phyloP scores from a whole-genome alignment of 1,140 invertebrate genomes.

The Mactra quadrangularis region DNA sequence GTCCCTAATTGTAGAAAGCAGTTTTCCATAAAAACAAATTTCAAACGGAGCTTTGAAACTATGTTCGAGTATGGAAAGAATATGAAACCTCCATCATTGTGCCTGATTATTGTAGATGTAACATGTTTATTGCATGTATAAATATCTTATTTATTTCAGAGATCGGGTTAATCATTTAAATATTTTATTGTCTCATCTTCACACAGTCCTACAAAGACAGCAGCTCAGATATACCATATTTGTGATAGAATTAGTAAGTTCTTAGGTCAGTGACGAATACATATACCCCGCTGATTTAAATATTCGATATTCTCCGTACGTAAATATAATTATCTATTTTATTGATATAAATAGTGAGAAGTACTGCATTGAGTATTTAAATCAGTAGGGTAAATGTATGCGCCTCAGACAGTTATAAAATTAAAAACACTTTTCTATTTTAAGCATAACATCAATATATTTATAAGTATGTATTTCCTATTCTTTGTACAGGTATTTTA shows the following conservation, averaged over 20 bases:
- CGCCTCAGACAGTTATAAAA: too few relatives aligned
- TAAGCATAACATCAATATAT: too few relatives aligned
- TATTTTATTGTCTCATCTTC: conserved; percentile 33
- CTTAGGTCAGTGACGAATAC: background rate
- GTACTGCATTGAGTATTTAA: background rate
- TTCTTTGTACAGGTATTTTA: too few relatives aligned
- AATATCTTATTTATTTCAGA: conserved; percentile 28
- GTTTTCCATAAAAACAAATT: too few relatives aligned
- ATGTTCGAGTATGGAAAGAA: background rate
- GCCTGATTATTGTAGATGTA: too few relatives aligned
- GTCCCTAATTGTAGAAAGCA: too few relatives aligned
- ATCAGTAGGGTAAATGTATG: background rate
- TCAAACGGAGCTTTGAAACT: too few relatives aligned
- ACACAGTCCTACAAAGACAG: conserved; percentile 41
- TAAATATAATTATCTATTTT: background rate
- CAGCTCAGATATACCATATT: conserved; percentile 34
- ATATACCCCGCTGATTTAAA: background rate
- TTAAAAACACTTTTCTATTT: too few relatives aligned
- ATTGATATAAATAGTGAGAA: background rate
- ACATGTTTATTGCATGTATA: background rate
- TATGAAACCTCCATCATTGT: background rate
- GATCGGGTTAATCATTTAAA: conserved; percentile 16
- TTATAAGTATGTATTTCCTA: too few relatives aligned
- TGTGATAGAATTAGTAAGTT: conserved; percentile 51
- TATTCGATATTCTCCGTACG: too few relatives aligned